Evolutionary conservation across 2,113 vertebrate species (phyloP), one percentile per base, ranked within the genome.

Genomic region (Microtus oregoni): DNA sequence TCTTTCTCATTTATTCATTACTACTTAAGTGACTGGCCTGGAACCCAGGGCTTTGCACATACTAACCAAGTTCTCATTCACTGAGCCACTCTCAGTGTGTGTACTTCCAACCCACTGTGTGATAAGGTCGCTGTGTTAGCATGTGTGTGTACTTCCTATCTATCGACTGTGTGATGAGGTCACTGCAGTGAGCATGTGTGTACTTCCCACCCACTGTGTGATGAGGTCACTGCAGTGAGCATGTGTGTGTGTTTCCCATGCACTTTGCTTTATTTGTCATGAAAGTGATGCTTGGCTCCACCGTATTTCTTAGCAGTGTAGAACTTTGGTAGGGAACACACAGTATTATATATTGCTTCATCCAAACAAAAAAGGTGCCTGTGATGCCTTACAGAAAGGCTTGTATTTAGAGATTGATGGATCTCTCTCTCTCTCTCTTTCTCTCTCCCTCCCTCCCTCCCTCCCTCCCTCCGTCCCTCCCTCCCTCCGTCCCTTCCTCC

Each of bases 81-180:
- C 28, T 24, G 87, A 76, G 52, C 17, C 58, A 76, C 28, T 4
- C 28, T 38, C 70, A 76, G 58, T 44, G 72, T 17, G 5, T 2
- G 22, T 1, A 38, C 12, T 82, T 35, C 63, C 9, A 14, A 55
- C 3, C 52, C 12, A 19, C 55, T 19, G 5, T 58, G 5, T 14
- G 38, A 2, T 1, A 1, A 58, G 0, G 5, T 13, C 13, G 2
- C 55, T 58, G 17, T 0, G 55, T 58, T 1, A 58, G 55, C 55
- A 58, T 58, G 55, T 58, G 14, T 55, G 55, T 58, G 55, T 55
- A 15, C 52, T 55, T 55, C 15, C 52, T 14, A 55, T 1, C 15
- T 17, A 58, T 6, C 55, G 5, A 58, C 17, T 58, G 55, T 55
- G 55, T 58, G 55, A 58, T 58, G 55, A 58, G 0, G 17, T 58